These are phyloP conservation scores for Paradisaea rubra DNA, from an alignment of 2,113 vertebrate genomes.

Conservation along the genomic window DNA sequence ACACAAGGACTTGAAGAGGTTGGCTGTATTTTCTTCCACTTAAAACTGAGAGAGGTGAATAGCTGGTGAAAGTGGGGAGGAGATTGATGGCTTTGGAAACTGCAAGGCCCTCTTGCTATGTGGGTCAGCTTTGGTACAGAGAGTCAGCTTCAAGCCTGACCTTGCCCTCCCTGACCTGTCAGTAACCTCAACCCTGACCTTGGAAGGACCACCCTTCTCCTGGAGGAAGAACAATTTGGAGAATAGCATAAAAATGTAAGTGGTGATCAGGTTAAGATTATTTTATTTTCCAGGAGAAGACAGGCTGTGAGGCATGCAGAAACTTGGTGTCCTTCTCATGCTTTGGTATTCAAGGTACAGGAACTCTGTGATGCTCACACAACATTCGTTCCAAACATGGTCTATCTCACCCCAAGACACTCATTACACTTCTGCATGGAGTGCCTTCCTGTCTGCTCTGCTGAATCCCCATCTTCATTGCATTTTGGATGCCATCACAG, in stretches of 20 bases:
- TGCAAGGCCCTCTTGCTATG: neutral
- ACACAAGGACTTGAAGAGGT: constrained; percentile 17
- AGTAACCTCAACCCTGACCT: constrained; percentile 23
- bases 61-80: neutral
- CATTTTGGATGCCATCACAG: neutral
- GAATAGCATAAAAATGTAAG: neutral
- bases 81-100: constrained; percentile 50
- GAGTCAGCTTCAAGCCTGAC: neutral
- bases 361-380: neutral
- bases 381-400: neutral
- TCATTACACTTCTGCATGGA: neutral
- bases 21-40: constrained; percentile 20
- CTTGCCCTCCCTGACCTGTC: constrained; percentile 8
- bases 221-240: neutral
- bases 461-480: neutral
- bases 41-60: constrained; percentile 25
- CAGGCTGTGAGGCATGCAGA: neutral
- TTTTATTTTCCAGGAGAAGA: neutral
- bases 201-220: neutral
- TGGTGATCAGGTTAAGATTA: neutral
- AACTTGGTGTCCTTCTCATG: constrained; percentile 19
- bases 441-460: neutral
- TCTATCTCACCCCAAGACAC: no score
- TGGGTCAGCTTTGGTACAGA: neutral
- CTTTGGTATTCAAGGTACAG: constrained; percentile 22